Evolutionary conservation across 2,888 invertebrate species (phyloP), one percentile per base, ranked within the genome.

Genomic region (Caenorhabditis japonica): DNA sequence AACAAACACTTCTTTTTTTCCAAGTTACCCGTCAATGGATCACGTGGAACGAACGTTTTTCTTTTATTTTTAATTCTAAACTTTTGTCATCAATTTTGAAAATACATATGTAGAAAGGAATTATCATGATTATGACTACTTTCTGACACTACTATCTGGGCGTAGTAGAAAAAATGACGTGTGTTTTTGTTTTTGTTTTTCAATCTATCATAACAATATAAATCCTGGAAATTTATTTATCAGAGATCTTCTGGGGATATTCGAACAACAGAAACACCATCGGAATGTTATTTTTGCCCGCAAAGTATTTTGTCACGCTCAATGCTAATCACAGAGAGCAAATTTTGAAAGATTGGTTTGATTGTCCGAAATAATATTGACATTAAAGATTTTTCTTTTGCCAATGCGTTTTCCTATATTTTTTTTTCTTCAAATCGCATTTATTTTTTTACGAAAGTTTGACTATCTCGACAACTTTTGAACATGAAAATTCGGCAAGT

Each of bases 1-100:
- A 66, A 66, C 56, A 56, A 66, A 66, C 66, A 66, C n/a, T n/a
- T n/a, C n/a, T n/a, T n/a, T n/a, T 66, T 66, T 47, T 66, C 55
- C 47, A 66, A 66, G 56, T 66, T 56, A 66, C 66, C 56, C 43
- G 66, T n/a, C n/a, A n/a, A n/a, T 66, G 66, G 66, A 66, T 64
- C 56, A 56, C 49, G 56, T 66, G 56, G 41, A 21, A 33, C 7
- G 33, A 47, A 47, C 36, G 17, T 56, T 51, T 56, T 66, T 66
- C 30, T 36, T 46, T 52, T 21, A 17, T 43, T 25, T 17, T 44
- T 52, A 27, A 41, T 56, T 34, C 38, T 62, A 15, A 47, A 44
- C 33, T 62, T 55, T 55, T 41, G 64, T 64, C 64, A 64, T n/a
- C n/a, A n/a, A n/a, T n/a, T n/a, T n/a, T n/a, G n/a, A n/a, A n/a